Conservation (phyloP, 2,797 vertebrate genomes). For the Epinephelus malabaricus region DNA sequence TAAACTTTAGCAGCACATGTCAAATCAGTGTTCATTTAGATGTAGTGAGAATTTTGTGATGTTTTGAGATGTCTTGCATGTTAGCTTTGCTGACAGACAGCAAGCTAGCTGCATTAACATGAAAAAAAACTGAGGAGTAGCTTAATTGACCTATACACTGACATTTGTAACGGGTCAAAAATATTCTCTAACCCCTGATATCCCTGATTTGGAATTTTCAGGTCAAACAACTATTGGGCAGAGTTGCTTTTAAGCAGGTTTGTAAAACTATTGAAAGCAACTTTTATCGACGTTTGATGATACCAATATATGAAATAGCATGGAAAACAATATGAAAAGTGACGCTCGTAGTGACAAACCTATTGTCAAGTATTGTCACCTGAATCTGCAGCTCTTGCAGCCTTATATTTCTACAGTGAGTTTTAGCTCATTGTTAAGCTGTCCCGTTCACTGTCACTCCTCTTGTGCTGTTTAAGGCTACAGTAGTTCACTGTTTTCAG, state of each 20-base stretch:
- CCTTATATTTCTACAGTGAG: background rate
- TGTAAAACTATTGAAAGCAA: background rate
- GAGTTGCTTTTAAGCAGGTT: too few species aligned
- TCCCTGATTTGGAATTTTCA: background rate
- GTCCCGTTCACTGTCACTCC: background rate
- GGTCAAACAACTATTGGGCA: slow-evolving; percentile 1
- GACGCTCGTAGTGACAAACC: background rate
- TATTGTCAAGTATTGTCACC: background rate
- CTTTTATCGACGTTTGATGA: background rate
- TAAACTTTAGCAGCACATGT: too few species aligned
- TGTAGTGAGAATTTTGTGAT: too few species aligned
- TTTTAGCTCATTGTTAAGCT: background rate
- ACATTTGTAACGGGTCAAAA: too few species aligned
- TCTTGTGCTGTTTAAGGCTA: background rate
- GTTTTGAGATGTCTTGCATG: too few species aligned
- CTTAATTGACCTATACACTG: too few species aligned
- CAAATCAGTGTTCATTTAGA: too few species aligned
- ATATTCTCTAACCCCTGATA: too few species aligned
- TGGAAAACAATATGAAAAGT: background rate
- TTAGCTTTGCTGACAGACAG: too few species aligned
- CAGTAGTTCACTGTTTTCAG: background rate
- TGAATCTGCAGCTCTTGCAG: background rate
- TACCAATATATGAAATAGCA: background rate
- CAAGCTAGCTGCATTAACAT: too few species aligned
- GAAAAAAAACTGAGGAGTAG: too few species aligned